Base-by-base conservation (phyloP, 2,797 vertebrate species). In the Bradypus variegatus region DNA sequence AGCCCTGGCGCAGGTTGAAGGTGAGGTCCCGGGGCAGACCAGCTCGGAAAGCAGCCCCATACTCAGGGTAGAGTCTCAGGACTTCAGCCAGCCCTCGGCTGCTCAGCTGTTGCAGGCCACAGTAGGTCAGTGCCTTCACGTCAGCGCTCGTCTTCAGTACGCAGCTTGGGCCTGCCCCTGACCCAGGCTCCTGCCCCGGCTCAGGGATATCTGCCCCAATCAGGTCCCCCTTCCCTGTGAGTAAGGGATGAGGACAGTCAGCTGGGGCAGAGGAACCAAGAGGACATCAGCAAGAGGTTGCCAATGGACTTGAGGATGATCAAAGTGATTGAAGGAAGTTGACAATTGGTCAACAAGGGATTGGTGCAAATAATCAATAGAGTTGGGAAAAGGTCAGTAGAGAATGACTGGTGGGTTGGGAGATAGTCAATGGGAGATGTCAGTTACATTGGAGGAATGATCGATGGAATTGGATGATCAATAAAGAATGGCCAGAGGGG, bases 121-220 rank as follows among this genome's bases (percentile, higher is more conserved):
- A 99, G 97, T 99, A 99, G 86, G 99, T 99, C 97, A 99, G 96
- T 0, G 99, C 99, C 97, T 99, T 99, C 95, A 99, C 99, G 0
- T 99, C 99, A 0, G 98, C 98, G 0, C 98, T 99, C 87, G 98
- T 99, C 97, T 99, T 99, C 96, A 99, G 98, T 96, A 99, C 99
- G 0, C 33, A 90, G 72, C 91, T 86, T 14, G 95, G 83, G 69
- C 62, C 73, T 67, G 73, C 75, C 33, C 88, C 89, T 4, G 80
- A 50, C 58, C 89, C 91, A 84, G 95, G 67, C 27, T 95, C 95
- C 98, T 97, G 48, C 98, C 98, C 8, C 94, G 96, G 86, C 97
- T 98, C 96, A 11, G 98, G 97, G 92, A 99, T 97, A 95, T 99
- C 99, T 1, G 98, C 98, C 18, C 99, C 99, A 70, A 99, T 99